A percentile compares a stretch with the other conserved stretches of the same genome.
These are phyloP conservation scores for Eptatretus burgeri DNA, from an alignment of 2,113 vertebrate species.

Conservation along the genomic window DNA sequence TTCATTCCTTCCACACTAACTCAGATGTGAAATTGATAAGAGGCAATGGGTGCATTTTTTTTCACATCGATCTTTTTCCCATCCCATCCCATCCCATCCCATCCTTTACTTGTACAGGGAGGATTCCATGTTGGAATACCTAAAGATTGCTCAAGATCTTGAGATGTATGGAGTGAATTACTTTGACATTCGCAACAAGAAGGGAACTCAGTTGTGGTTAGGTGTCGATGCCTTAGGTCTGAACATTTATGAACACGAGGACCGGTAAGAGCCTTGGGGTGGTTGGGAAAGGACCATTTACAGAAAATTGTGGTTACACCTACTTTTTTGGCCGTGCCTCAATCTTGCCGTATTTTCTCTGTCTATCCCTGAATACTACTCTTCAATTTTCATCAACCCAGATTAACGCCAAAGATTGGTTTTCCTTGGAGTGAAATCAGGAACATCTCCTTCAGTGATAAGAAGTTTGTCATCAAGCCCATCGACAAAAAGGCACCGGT, in stretches of 20 bases:
- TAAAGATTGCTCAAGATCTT: conserved; percentile 83
- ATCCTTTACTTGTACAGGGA: conserved; percentile 29
- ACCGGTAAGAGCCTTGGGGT: conserved; percentile 29
- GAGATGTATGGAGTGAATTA: conserved; percentile 98
- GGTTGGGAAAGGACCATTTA: background rate
- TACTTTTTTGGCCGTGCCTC: background rate
- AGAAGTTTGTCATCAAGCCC: conserved; percentile 96
- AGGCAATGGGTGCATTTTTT: too few species aligned
- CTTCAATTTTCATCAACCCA: conserved; percentile 15
- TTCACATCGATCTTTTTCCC: too few species aligned
- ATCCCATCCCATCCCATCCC: background rate
- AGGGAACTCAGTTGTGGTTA: conserved; percentile 80
- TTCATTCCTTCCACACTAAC: too few species aligned
- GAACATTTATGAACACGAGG: conserved; percentile 85
- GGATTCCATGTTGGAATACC: conserved; percentile 94
- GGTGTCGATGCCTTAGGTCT: conserved; percentile 80
- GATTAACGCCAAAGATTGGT: conserved; percentile 85
- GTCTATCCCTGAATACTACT: background rate
- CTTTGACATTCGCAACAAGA: conserved; percentile 98
- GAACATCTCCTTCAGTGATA: conserved; percentile 95
- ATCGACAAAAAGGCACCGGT: conserved; percentile 97
- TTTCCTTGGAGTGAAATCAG: conserved; percentile 96
- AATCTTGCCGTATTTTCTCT: background rate
- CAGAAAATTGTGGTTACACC: too few species aligned
- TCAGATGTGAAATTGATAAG: too few species aligned